Conservation (phyloP, 2,888 invertebrate genomes). For the Disparrhopalites patrizii region DNA sequence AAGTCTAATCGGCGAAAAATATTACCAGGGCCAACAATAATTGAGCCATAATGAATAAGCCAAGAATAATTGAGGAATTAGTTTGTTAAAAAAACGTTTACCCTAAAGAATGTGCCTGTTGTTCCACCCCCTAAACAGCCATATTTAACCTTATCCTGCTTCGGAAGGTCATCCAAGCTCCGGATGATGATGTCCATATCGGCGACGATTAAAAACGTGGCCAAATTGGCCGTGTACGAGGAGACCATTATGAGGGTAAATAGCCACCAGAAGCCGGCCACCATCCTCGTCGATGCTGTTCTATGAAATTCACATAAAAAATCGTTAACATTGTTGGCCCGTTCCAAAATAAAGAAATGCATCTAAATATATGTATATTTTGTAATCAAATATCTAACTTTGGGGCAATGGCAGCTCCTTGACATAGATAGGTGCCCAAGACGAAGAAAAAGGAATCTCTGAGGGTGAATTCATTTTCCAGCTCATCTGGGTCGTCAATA, state of each 20-base stretch:
- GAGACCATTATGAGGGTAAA: slow-evolving; percentile 93
- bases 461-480: slow-evolving; percentile 87
- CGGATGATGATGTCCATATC: slow-evolving; percentile 92
- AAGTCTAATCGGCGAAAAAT: neutral
- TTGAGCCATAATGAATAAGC: neutral
- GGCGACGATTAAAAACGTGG: slow-evolving; percentile 87
- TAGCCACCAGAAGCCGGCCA: slow-evolving; percentile 65
- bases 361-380: too few relatives aligned
- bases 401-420: slow-evolving; percentile 33
- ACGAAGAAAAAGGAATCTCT: slow-evolving; percentile 93
- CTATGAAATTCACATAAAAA: slow-evolving; percentile 52
- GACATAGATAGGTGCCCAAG: slow-evolving; percentile 59
- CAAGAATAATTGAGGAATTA: neutral
- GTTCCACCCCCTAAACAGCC: slow-evolving; percentile 25
- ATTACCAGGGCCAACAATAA: neutral
- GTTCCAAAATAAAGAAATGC: too few relatives aligned
- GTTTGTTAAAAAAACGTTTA: neutral
- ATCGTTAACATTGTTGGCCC: neutral
- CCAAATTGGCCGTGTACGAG: slow-evolving; percentile 93
- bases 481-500: slow-evolving; percentile 75
- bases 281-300: slow-evolving; percentile 57
- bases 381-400: slow-evolving; percentile 20
- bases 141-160: slow-evolving; percentile 77
- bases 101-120: slow-evolving; percentile 22
- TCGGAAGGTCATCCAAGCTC: slow-evolving; percentile 90